Conservation (phyloP, 2,113 vertebrate genomes). For the Labeo rohita region DNA sequence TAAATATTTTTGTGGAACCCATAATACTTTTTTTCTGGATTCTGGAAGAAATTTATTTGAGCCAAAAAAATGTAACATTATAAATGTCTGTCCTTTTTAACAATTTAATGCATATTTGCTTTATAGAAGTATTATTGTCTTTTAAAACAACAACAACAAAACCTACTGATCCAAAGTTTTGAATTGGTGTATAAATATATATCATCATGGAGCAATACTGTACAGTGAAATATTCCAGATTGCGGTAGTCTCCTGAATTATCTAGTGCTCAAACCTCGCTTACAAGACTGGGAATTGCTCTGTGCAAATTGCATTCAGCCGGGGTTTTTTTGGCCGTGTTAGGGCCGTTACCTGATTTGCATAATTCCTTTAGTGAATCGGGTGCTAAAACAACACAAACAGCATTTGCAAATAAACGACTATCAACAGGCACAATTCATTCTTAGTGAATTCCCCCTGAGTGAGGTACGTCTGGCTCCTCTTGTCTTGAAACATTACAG, state of each 20-base stretch:
- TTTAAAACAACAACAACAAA: background rate
- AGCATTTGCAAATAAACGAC: slow-evolving; percentile 13
- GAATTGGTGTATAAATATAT: background rate
- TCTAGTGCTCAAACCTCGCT: background rate
- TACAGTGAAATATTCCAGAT: too few species aligned
- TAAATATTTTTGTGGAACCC: background rate
- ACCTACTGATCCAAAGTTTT: background rate
- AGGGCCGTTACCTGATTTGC: background rate
- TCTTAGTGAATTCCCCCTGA: background rate
- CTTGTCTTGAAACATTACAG: slow-evolving; percentile 17
- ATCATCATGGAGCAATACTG: background rate
- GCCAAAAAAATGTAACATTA: background rate
- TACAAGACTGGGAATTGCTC: background rate
- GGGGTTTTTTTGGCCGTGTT: background rate
- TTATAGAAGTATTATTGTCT: background rate
- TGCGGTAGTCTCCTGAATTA: too few species aligned
- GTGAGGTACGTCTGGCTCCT: background rate
- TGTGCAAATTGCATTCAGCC: slow-evolving; percentile 5
- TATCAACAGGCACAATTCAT: background rate
- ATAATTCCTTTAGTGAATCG: slow-evolving; percentile 16
- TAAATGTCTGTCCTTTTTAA: background rate
- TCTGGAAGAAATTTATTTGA: background rate
- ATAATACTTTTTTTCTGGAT: background rate
- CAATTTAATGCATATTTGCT: background rate
- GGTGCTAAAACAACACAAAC: slow-evolving; percentile 1